These are phyloP conservation scores for Pitta sordida DNA, from an alignment of 2,113 vertebrate species.

Conservation along the genomic window DNA sequence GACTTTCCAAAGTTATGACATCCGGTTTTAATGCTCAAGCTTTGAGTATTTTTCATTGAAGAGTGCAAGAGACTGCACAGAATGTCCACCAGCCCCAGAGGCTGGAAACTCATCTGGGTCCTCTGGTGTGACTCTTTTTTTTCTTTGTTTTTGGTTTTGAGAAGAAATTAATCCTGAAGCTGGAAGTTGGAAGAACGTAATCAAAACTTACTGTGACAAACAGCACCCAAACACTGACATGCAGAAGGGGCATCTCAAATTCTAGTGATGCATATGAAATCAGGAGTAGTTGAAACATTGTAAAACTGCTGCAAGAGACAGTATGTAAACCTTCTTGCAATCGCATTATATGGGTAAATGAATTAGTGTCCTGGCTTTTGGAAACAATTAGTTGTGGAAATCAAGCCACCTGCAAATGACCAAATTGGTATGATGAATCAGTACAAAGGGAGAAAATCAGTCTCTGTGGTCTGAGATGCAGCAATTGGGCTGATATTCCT, in stretches of 20 bases:
- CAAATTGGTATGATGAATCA: not conserved
- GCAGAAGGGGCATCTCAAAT: not conserved
- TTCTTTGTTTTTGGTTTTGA: not conserved
- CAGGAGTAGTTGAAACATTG: not conserved
- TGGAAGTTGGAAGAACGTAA: not conserved
- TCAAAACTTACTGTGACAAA: not conserved
- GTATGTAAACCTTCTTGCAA: not conserved
- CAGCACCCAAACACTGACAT: not conserved
- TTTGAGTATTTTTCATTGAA: not conserved
- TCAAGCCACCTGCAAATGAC: not conserved
- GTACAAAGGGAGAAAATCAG: not conserved
- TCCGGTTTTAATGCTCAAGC: not conserved
- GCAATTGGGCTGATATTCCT: not conserved
- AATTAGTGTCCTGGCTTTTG: not conserved
- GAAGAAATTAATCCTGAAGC: not conserved
- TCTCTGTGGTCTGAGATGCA: rapidly evolving
- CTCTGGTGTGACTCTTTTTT: not conserved
- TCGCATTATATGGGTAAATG: not conserved
- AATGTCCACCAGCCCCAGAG: not conserved
- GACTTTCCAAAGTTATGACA: not conserved
- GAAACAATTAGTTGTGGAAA: not conserved
- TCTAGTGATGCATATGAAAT: not conserved
- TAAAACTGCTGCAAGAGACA: not conserved
- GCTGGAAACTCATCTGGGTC: not conserved
- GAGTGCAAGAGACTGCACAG: constrained; percentile 1